Evolutionary conservation across 2,113 vertebrate genomes (phyloP), one percentile per base, ranked within the genome.

Genomic region (Dryoscopus gambensis): DNA sequence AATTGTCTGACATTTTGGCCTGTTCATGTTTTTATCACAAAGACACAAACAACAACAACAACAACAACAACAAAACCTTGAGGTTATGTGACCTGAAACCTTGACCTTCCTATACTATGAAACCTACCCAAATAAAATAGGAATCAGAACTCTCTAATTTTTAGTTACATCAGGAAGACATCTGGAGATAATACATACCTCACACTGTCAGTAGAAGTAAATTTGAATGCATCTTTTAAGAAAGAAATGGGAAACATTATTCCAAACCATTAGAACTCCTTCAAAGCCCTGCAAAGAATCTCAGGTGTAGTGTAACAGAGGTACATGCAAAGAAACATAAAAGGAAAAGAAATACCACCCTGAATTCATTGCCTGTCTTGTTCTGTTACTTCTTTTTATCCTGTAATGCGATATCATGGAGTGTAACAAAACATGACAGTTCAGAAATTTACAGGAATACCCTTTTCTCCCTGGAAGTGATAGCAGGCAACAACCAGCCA

Each of bases 1-100:
- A 96, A 94, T 60, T 63, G 89, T 64, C 87, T 94, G 94, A 94
- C 93, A 91, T 85, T 84, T 68, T 94, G 85, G 77, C 88, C 90
- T 92, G 62, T 25, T 84, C 64, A 75, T 86, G 83, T 81, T 87
- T 96, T 95, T 92, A 92, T 56, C 12, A 7, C 64, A 71, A 84
- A 90, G 76, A 64, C 47, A 63, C 37, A 82, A 94, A 64, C 42
- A 95, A 52, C 65, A 86, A 75, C 87, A 73, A 27, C 67, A n/a
- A n/a, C n/a, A n/a, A n/a, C n/a, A n/a, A n/a, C n/a, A n/a, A n/a
- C n/a, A 94, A 63, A 8, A 3, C 15, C 30, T 49, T 40, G 14
- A 59, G 39, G 65, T 82, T 60, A 76, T 68, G 53, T 92, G 83
- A 81, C 83, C 63, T 39, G 47, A 95, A 93, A 89, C 90, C 85